phyloP scores from a whole-genome alignment of 2,113 vertebrate species.

The Upupa epops region DNA sequence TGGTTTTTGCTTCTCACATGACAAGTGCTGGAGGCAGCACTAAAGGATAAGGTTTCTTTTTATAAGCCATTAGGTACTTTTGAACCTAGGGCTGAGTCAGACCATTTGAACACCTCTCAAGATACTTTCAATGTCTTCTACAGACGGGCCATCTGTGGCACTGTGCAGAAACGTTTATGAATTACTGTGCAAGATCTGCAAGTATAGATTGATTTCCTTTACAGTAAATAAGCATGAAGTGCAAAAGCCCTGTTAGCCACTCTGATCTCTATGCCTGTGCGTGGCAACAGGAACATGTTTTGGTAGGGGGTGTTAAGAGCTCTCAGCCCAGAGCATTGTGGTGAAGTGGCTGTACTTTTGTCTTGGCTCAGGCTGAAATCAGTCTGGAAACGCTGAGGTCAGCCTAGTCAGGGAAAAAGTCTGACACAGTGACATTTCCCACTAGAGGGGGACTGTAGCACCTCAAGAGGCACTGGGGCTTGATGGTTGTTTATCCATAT shows the following conservation, averaged over 20 bases:
- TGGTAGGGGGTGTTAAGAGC: neutral
- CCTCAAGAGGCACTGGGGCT: slow-evolving; percentile 25
- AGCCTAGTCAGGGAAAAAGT: slow-evolving; percentile 41
- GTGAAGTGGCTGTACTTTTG: neutral
- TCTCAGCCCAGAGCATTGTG: neutral
- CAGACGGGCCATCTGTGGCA: neutral
- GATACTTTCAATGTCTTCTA: neutral
- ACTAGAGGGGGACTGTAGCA: slow-evolving; percentile 29
- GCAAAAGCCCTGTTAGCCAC: neutral
- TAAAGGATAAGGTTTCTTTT: neutral
- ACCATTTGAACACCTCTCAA: neutral
- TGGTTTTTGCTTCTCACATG: neutral
- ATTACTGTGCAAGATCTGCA: neutral
- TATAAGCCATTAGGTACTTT: neutral
- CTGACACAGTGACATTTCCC: neutral
- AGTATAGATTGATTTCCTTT: neutral
- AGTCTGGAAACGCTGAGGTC: slow-evolving; percentile 59
- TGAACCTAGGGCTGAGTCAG: neutral
- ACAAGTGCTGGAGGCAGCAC: neutral
- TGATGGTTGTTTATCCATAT: slow-evolving; percentile 70
- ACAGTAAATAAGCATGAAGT: neutral
- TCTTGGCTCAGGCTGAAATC: slow-evolving; percentile 6
- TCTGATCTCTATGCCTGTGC: neutral
- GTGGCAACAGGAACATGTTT: neutral
- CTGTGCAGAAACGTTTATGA: neutral